Percentiles rank a stretch among this genome's conserved stretches.
These are phyloP conservation scores for Picus viridis DNA, from an alignment of 2,797 vertebrate genomes.

Conservation along the genomic window DNA sequence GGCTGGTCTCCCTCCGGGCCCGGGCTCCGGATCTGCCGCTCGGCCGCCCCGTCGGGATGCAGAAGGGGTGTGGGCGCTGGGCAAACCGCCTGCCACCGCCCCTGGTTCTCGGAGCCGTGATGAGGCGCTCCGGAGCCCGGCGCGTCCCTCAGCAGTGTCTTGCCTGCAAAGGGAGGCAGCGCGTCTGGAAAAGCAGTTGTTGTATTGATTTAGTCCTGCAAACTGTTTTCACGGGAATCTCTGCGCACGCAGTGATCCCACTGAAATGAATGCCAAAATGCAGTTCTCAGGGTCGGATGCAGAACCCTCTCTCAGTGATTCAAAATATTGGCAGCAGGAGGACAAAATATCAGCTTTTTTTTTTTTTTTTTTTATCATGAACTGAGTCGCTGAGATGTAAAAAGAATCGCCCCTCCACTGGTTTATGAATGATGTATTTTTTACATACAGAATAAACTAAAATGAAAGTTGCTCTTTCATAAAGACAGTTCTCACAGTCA, in stretches of 20 bases:
- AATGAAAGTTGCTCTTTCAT: constrained; percentile 28
- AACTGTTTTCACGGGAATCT: background rate
- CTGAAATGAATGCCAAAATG: background rate
- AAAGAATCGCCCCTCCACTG: background rate
- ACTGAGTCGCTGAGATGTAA: background rate
- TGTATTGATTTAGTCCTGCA: background rate
- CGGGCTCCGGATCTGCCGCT: background rate
- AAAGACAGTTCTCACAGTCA: constrained; percentile 58
- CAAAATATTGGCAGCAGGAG: background rate
- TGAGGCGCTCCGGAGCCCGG: background rate
- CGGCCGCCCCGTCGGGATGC: background rate
- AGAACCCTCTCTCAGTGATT: background rate
- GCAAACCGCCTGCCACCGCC: background rate
- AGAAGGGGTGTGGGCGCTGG: background rate
- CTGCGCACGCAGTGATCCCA: background rate
- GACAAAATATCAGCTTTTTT: background rate
- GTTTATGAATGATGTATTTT: background rate
- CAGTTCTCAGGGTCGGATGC: background rate
- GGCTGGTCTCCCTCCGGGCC: background rate
- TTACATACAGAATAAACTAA: background rate
- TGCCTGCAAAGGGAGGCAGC: background rate
- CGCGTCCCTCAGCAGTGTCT: accelerated
- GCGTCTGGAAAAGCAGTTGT: background rate
- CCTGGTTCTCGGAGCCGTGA: accelerated
- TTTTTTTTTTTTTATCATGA: background rate